A percentile compares a stretch with the other conserved stretches of the same genome.
These are phyloP conservation scores for Campylomormyrus numenius DNA, from an alignment of 2,113 vertebrate species.

Conservation along the genomic window DNA sequence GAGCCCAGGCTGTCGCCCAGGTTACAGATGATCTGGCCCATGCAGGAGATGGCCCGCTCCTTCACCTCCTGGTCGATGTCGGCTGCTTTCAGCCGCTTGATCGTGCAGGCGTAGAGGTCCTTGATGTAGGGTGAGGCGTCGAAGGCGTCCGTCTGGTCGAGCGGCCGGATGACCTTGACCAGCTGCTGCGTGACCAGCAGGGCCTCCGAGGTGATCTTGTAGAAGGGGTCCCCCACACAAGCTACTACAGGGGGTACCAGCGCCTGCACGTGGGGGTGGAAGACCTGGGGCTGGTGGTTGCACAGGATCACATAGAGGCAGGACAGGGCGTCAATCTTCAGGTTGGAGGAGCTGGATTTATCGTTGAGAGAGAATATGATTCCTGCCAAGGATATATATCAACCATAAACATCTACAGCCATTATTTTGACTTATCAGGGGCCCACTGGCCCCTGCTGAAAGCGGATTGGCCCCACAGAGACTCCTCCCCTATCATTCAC, in stretches of 20 bases:
- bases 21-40: slow-evolving; percentile 98
- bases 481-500: background rate
- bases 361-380: slow-evolving; percentile 98
- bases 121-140: slow-evolving; percentile 91
- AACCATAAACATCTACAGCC: background rate
- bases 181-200: slow-evolving; percentile 95
- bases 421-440: background rate
- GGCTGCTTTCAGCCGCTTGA: slow-evolving; percentile 89
- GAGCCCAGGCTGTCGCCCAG: slow-evolving; percentile 87
- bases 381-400: slow-evolving; percentile 58
- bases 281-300: slow-evolving; percentile 90
- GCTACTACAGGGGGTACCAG: slow-evolving; percentile 92
- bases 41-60: slow-evolving; percentile 95
- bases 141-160: slow-evolving; percentile 82
- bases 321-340: slow-evolving; percentile 94
- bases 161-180: slow-evolving; percentile 91
- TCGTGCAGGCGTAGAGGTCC: slow-evolving; percentile 91
- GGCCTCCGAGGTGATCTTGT: slow-evolving; percentile 98
- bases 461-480: background rate
- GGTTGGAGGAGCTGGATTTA: slow-evolving; percentile 95
- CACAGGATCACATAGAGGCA: slow-evolving; percentile 95
- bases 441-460: background rate
- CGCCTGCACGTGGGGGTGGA: slow-evolving; percentile 91
- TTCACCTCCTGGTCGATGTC: slow-evolving; percentile 99
- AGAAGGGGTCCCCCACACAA: slow-evolving; percentile 95